These are phyloP conservation scores for Dolichomitus sp. DNA, from an alignment of 2,888 invertebrate genomes.

Conservation along the genomic window DNA sequence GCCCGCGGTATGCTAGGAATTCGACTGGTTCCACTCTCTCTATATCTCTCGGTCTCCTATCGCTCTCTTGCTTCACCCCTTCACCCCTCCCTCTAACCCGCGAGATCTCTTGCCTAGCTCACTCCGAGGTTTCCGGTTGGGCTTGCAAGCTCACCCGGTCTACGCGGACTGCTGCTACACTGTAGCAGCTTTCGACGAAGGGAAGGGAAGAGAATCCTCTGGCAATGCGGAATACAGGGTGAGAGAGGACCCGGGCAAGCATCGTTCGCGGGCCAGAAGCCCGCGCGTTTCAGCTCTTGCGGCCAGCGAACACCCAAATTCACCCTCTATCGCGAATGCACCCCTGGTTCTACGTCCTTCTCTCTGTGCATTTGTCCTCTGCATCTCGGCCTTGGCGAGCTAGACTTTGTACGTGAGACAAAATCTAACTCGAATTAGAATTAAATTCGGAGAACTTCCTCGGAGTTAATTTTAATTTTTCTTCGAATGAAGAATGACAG, in stretches of 20 bases:
- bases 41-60: conserved; percentile 48
- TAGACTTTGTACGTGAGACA: not conserved
- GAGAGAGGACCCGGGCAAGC: conserved; percentile 67
- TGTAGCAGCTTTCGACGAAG: conserved; percentile 49
- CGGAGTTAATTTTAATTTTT: too few species aligned
- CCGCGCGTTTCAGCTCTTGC: conserved; percentile 75
- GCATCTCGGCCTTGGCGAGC: not conserved
- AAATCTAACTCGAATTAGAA: too few species aligned
- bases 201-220: conserved; percentile 60
- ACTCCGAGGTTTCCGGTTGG: conserved; percentile 52
- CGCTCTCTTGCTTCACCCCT: conserved; percentile 62
- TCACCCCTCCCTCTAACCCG: conserved; percentile 40
- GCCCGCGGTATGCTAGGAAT: conserved; percentile 84
- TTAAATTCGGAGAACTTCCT: too few species aligned
- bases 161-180: conserved; percentile 54
- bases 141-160: conserved; percentile 48
- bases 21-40: conserved; percentile 75
- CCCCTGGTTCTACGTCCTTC: conserved; percentile 48
- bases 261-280: conserved; percentile 74
- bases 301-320: conserved; percentile 73
- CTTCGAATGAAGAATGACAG: not conserved
- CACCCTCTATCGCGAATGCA: conserved; percentile 67
- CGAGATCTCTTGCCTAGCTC: conserved; percentile 42
- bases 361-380: conserved; percentile 42
- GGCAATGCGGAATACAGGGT: conserved; percentile 46